phyloP scores from a whole-genome alignment of 2,113 vertebrate species.

The Motacilla tschutschensis region DNA sequence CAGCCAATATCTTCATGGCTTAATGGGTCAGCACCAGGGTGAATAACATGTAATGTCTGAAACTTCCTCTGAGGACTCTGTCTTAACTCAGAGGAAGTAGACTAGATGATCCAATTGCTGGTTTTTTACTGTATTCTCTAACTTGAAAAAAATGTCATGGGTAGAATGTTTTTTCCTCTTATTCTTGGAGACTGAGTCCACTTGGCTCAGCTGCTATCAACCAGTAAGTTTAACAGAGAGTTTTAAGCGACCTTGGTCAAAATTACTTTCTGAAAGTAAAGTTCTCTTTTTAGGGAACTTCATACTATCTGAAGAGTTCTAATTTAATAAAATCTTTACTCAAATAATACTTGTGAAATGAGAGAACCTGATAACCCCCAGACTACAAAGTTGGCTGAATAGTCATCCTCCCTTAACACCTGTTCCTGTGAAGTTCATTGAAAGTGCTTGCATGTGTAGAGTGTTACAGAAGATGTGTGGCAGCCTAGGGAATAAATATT shows the following conservation, averaged over 20 bases:
- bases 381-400: not conserved
- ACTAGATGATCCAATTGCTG: not conserved
- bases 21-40: not conserved
- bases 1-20: not conserved
- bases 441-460: not conserved
- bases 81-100: not conserved
- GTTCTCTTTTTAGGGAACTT: not conserved
- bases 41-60: not conserved
- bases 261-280: not conserved
- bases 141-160: not conserved
- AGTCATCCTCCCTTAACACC: not conserved
- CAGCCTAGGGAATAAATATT: not conserved
- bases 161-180: not conserved
- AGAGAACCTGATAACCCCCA: not conserved
- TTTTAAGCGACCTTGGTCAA: not conserved
- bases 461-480: not conserved
- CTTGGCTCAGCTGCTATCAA: not conserved
- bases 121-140: not conserved
- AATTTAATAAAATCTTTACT: not conserved
- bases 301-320: not conserved
- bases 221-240: not conserved
- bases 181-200: not conserved
- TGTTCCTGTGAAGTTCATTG: not conserved
- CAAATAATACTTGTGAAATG: not conserved
- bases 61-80: not conserved